phyloP scores from a whole-genome alignment of 2,888 invertebrate genomes.

The Cephus nigrinus region DNA sequence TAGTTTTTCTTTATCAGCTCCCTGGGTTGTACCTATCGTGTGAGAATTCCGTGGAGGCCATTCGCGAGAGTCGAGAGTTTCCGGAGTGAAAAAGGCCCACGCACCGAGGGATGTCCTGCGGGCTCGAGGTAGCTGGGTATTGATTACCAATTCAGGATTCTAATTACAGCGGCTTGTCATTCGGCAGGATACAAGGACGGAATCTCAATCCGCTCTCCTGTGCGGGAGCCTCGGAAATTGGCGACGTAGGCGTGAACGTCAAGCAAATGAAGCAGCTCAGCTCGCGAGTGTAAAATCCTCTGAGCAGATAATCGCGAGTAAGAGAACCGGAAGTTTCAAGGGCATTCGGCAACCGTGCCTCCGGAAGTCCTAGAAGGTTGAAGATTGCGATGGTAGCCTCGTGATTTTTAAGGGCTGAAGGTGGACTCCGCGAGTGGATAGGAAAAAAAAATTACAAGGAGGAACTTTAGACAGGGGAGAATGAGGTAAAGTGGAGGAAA shows the following conservation, averaged over 20 bases:
- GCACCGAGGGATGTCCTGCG: slow-evolving; percentile 3
- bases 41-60: too few species aligned
- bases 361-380: background rate
- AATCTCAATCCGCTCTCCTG: slow-evolving; percentile 7
- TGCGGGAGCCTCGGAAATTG: background rate
- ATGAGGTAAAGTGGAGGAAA: background rate
- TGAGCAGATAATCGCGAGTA: background rate
- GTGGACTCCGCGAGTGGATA: background rate
- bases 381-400: background rate
- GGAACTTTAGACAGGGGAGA: background rate
- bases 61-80: background rate
- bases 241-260: background rate
- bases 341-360: background rate
- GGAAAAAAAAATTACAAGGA: background rate
- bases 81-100: background rate
- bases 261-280: background rate
- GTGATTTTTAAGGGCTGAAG: background rate
- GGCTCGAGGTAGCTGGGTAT: slow-evolving; percentile 4
- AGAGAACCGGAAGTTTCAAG: background rate
- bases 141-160: slow-evolving; percentile 13
- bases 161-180: slow-evolving; percentile 14
- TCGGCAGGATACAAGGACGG: slow-evolving; percentile 10
- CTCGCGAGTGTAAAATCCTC: background rate
- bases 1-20: background rate
- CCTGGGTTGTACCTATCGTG: background rate